These are phyloP conservation scores for Orthosia gothica DNA, from an alignment of 2,888 invertebrate genomes.

Conservation along the genomic window DNA sequence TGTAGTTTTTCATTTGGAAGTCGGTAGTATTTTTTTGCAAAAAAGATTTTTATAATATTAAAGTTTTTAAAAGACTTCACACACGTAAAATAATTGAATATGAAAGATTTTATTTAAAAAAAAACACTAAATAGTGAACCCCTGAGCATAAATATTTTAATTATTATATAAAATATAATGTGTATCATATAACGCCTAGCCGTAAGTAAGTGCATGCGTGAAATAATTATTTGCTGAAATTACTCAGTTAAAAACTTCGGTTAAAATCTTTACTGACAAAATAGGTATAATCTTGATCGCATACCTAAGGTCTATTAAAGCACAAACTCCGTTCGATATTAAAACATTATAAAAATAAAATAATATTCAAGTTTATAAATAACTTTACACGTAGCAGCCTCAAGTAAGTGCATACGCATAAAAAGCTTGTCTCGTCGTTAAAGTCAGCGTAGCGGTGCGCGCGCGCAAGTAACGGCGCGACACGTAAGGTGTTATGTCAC, in stretches of 20 bases:
- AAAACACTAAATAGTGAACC: background rate
- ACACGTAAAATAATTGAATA: conserved; percentile 23
- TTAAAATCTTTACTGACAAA: background rate
- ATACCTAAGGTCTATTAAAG: background rate
- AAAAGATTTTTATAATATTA: too few species aligned
- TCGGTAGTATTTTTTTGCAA: too few species aligned
- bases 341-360: conserved; percentile 11
- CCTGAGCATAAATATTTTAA: background rate
- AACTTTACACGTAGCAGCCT: conserved; percentile 20
- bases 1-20: too few species aligned
- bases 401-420: conserved; percentile 57
- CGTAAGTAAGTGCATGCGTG: conserved; percentile 44
- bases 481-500: conserved; percentile 78
- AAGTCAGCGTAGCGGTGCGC: conserved; percentile 64
- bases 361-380: conserved; percentile 31
- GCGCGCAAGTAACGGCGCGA: conserved; percentile 68
- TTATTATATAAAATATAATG: background rate
- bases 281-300: background rate
- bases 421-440: conserved; percentile 67
- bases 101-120: background rate
- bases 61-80: background rate
- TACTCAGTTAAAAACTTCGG: background rate
- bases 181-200: background rate
- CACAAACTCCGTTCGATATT: background rate
- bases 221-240: background rate